phyloP scores from a whole-genome alignment of 2,113 vertebrate species.

The Microtus oregoni region DNA sequence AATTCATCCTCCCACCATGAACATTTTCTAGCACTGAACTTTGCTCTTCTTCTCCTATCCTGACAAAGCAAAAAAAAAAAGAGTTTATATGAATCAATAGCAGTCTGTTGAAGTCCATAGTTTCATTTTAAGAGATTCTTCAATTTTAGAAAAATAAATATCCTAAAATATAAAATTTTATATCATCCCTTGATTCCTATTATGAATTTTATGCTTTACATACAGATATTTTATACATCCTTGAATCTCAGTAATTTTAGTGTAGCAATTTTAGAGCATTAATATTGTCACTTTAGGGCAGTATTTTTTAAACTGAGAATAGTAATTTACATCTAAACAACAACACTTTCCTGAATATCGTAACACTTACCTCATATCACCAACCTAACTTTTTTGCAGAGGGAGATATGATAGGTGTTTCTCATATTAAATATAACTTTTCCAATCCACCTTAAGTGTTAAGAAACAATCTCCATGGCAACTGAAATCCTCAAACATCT shows the following conservation, averaged over 20 bases:
- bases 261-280: neutral
- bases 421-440: conserved; percentile 11
- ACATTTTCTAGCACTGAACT: conserved; percentile 61
- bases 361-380: conserved; percentile 2
- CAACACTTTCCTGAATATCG: conserved; percentile 55
- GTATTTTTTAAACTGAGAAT: conserved; percentile 45
- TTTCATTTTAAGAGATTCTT: conserved; percentile 77
- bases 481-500: conserved; percentile 28
- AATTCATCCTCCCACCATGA: conserved; percentile 74
- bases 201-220: conserved; percentile 72
- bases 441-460: neutral
- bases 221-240: conserved; percentile 43
- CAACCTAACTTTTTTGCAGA: neutral
- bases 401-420: neutral
- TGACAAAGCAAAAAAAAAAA: conserved; percentile 76
- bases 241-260: conserved; percentile 70
- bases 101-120: conserved; percentile 73
- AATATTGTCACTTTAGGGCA: conserved; percentile 26
- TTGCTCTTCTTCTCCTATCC: conserved; percentile 74
- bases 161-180: conserved; percentile 76
- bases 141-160: conserved; percentile 75
- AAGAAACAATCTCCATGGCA: conserved; percentile 45
- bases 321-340: conserved; percentile 59
- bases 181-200: conserved; percentile 78
- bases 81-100: conserved; percentile 78